Conservation (phyloP, 2,888 invertebrate species). For the Coronaproctus castanopsis region DNA sequence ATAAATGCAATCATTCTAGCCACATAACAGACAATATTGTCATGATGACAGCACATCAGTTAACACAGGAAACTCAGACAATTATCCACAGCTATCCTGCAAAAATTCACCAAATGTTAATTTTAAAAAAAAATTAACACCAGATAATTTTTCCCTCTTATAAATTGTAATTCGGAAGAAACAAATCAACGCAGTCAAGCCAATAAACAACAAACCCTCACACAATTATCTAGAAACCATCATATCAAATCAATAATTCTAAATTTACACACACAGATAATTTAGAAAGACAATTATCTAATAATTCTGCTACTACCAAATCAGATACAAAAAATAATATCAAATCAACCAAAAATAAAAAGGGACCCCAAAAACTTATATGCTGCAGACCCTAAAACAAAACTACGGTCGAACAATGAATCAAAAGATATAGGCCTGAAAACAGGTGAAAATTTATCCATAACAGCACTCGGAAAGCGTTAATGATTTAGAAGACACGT, state of each 20-base stretch:
- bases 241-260: not conserved
- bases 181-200: not conserved
- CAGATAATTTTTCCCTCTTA: not conserved
- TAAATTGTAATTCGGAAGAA: not conserved
- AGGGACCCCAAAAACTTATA: not conserved
- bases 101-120: no score
- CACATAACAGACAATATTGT: not conserved
- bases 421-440: not conserved
- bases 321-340: not conserved
- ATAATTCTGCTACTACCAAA: not conserved
- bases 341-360: not conserved
- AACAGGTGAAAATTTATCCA: not conserved
- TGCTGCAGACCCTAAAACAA: not conserved
- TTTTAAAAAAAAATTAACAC: no score
- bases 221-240: not conserved
- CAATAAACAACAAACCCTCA: not conserved
- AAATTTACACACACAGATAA: not conserved
- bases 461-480: not conserved
- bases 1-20: not conserved
- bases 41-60: not conserved
- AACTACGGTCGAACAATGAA: not conserved
- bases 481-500: not conserved
- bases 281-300: not conserved
- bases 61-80: not conserved
- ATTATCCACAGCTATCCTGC: not conserved